Conservation (phyloP, 2,888 invertebrate species). For the Nomada goodeniana region DNA sequence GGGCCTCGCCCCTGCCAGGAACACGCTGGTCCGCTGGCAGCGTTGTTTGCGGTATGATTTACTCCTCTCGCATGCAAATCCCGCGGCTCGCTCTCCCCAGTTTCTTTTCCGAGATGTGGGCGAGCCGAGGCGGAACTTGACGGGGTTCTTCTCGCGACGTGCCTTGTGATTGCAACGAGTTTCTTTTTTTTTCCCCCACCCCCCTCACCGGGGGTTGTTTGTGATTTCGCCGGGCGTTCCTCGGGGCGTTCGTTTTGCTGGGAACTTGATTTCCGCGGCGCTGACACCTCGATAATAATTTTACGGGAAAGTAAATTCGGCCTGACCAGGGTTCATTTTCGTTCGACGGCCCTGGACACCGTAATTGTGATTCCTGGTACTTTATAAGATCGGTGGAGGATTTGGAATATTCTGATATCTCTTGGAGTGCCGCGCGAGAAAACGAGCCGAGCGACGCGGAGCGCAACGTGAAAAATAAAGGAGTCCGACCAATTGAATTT, state of each 20-base stretch:
- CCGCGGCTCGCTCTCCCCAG: slow-evolving; percentile 46
- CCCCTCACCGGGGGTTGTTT: too few relatives aligned
- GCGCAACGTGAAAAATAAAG: slow-evolving; percentile 3
- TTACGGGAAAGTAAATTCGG: too few relatives aligned
- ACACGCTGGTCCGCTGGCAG: slow-evolving; percentile 67
- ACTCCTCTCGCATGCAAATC: slow-evolving; percentile 80
- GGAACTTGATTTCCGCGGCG: too few relatives aligned
- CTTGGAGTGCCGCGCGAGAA: slow-evolving; percentile 5
- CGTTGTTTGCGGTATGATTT: slow-evolving; percentile 81
- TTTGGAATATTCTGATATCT: neutral
- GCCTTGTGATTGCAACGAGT: neutral
- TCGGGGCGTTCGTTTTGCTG: too few relatives aligned
- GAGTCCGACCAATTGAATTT: slow-evolving; percentile 16
- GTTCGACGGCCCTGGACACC: too few relatives aligned
- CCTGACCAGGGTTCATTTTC: too few relatives aligned
- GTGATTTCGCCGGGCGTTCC: too few relatives aligned
- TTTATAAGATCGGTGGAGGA: too few relatives aligned
- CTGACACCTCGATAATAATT: too few relatives aligned
- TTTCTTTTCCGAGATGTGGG: slow-evolving; percentile 30
- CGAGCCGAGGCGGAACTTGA: slow-evolving; percentile 1
- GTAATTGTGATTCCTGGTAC: too few relatives aligned
- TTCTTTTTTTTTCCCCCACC: too few relatives aligned
- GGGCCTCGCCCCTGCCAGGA: slow-evolving; percentile 75
- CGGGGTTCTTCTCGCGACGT: slow-evolving; percentile 5
- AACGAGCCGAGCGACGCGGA: neutral